A percentile compares a stretch with the other conserved stretches of the same genome.
Conservation (phyloP, 2,113 vertebrate species). For the Megalops atlanticus region DNA sequence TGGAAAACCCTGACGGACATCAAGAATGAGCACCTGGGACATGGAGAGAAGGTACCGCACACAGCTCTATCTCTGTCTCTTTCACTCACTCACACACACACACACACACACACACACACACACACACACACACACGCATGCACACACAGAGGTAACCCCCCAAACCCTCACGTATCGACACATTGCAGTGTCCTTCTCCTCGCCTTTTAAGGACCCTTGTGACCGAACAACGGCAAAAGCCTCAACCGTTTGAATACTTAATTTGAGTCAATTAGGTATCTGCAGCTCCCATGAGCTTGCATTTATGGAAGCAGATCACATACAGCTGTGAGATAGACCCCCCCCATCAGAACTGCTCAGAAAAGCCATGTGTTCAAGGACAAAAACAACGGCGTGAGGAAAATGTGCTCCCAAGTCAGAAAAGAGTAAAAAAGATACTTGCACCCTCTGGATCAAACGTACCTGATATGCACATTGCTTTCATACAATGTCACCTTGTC, state of each 20-base stretch:
- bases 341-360: too few relatives aligned
- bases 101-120: neutral
- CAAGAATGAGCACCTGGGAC: conserved; percentile 90
- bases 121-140: neutral
- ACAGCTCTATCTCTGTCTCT: neutral
- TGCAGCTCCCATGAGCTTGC: neutral
- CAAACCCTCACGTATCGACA: too few relatives aligned
- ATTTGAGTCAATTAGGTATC: neutral
- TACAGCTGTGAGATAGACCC: too few relatives aligned
- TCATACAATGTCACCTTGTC: conserved; percentile 32
- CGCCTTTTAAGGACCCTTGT: too few relatives aligned
- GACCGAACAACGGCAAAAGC: too few relatives aligned
- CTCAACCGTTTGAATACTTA: too few relatives aligned
- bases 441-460: conserved; percentile 26
- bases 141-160: neutral
- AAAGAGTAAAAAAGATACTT: too few relatives aligned
- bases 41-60: conserved; percentile 87
- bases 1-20: conserved; percentile 90
- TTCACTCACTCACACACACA: neutral
- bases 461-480: neutral
- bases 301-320: conserved; percentile 9
- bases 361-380: conserved; percentile 40
- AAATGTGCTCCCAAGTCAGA: conserved; percentile 36
- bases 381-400: conserved; percentile 29
- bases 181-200: too few relatives aligned